phyloP scores from a whole-genome alignment of 2,113 vertebrate species.

The Ia io region DNA sequence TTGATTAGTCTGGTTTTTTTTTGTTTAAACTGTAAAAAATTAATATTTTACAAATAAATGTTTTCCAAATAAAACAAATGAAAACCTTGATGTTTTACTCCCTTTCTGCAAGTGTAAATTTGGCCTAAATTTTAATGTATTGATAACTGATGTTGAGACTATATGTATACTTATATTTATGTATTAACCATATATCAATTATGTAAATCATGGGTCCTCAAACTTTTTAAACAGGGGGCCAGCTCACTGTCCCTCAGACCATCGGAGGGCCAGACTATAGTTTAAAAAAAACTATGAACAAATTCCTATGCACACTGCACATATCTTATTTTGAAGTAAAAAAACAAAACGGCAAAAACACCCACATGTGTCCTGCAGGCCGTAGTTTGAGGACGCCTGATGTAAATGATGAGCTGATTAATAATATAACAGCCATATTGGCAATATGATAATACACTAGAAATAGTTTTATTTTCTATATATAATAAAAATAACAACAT shows the following conservation, averaged over 20 bases:
- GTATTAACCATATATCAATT: not conserved
- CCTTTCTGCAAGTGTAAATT: slow-evolving; percentile 5
- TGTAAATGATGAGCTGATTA: not conserved
- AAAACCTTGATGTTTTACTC: not conserved
- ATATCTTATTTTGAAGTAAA: too few species aligned
- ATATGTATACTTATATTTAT: not conserved
- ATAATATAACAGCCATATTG: not conserved
- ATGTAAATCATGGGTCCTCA: too few species aligned
- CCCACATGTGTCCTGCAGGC: too few species aligned
- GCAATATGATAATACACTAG: not conserved
- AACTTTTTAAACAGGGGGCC: too few species aligned
- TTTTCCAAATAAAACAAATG: not conserved
- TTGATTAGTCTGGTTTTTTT: not conserved
- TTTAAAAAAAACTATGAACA: too few species aligned
- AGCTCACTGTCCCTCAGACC: too few species aligned
- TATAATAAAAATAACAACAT: not conserved
- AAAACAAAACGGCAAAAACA: too few species aligned
- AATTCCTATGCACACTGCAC: too few species aligned
- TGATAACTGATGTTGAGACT: not conserved
- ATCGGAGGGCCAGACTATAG: too few species aligned
- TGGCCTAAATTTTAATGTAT: not conserved
- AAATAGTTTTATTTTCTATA: not conserved
- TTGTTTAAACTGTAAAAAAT: slow-evolving; percentile 17
- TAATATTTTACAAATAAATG: not conserved
- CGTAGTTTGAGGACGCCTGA: too few species aligned